Conservation (phyloP, 2,113 vertebrate genomes). For the Bambusicola thoracicus region DNA sequence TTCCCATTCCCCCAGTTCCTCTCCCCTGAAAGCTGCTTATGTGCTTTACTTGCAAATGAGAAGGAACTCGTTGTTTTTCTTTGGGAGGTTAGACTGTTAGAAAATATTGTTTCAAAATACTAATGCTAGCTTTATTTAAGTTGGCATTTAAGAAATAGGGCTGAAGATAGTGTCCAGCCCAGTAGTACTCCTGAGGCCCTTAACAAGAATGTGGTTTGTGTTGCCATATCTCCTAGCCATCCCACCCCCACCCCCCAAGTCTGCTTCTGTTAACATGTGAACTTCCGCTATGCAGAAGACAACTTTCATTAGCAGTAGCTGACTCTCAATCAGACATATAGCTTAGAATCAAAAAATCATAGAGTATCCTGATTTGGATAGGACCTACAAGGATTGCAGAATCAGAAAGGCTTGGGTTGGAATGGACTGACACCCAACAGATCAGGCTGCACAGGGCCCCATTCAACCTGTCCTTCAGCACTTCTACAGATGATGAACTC, state of each 20-base stretch:
- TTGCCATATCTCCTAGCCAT: background rate
- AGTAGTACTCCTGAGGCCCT: background rate
- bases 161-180: background rate
- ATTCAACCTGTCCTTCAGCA: background rate
- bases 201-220: background rate
- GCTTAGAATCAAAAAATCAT: background rate
- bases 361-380: too few relatives aligned
- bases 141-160: background rate
- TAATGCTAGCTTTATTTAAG: background rate
- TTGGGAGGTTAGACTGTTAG: background rate
- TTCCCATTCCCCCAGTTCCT: background rate
- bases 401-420: too few relatives aligned
- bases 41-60: background rate
- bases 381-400: too few relatives aligned
- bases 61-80: background rate
- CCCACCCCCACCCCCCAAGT: too few relatives aligned
- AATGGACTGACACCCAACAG: too few relatives aligned
- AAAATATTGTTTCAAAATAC: background rate
- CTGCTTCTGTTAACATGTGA: background rate
- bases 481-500: background rate
- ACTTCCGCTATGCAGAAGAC: background rate
- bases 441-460: too few relatives aligned
- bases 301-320: background rate
- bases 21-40: background rate
- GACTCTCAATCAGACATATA: background rate